Base-by-base conservation (phyloP, 2,888 invertebrate genomes). In the Caradrina clavipalpis region DNA sequence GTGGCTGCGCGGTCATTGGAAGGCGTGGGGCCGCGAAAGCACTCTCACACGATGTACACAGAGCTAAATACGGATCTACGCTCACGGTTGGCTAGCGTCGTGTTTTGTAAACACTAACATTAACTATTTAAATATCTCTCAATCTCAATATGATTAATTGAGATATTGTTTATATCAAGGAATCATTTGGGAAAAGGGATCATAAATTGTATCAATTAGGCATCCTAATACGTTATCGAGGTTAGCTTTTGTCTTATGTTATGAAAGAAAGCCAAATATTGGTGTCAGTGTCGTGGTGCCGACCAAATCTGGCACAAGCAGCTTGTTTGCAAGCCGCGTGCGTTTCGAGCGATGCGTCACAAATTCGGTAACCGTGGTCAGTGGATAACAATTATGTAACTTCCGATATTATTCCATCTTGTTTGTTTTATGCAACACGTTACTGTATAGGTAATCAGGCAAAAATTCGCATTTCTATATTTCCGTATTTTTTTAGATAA, bases 281-380 rank as follows among this genome's bases (percentile, higher is more conserved):
- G 90, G 90, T 91, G 95, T 95, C 95, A 94, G 86, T 94, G 95
- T 93, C 94, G 89, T 81, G 85, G 83, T 82, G 81, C 80, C 72
- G 70, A 63, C 84, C 85, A 86, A 90, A 94, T 92, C 87, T 89
- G 86, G 94, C 89, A 89, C 93, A 89, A 86, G 83, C 80, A 78
- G 85, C 81, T 79, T 80, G 88, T 94, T 89, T 83, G 90, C 81
- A 94, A 85, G 86, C 93, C 77, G 71, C 80, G 78, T 88, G 87
- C 90, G 92, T 89, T 87, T 85, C 84, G 85, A 78, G 66, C 82
- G 85, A 90, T 94, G 94, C 93, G 93, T 94, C 94, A 94, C 87
- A 84, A 84, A 87, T 87, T 88, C 87, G 90, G 94, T 93, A 91
- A 92, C 87, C 72, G 75, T 61, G 13, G 42, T 45, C 45, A 45